Evolutionary conservation across 30 jellyfish, hydroid and myxozoan genomes (phyloP), one percentile per base, ranked within the genome.

Genomic region (Pelagia noctiluca): DNA sequence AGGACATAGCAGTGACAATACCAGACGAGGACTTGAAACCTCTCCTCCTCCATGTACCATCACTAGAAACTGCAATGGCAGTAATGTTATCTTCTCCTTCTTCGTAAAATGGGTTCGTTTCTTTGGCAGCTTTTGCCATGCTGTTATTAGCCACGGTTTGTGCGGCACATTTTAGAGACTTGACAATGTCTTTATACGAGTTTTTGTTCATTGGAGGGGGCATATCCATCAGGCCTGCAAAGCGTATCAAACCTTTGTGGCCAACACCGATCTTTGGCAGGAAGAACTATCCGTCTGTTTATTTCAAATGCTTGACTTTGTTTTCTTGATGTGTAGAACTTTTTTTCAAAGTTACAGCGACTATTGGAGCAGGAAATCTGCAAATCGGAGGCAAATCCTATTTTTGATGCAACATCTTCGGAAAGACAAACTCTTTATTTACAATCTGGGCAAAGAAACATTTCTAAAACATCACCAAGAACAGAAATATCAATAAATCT

Each of bases 31-130:
- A 79, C 10, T 34, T 26, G 35, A 35, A 79, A 3, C 90, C 83
- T 34, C 90, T 38, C 2, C 71, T 36, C 24, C 76, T 63, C 90
- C 90, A 79, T 35, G 83, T 79, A 3, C 83, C 90, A 63, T 79
- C 90, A 11, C 57, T 50, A 24, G 83, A 61, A 10, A 79, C 90
- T 16, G 49, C 83, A 35, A 21, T 35, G 21, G 38, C 50, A 33
- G 5, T 12, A n/a, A 52, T 25, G 28, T 50, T 69, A 76, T 53
- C 63, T 2, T 53, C 79, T 16, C 64, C 50, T 4, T 11, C 36
- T 25, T 57, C 85, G 23, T 73, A 42, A 26, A 16, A 28, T 13
- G 32, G 24, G 19, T 73, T 46, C 50, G 49, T 31, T 3, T 47
- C 85, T 12, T 3, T 53, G 47, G 69, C 85, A 37, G 85, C 85